Evolutionary conservation across 2,888 invertebrate species (phyloP), one percentile per base, ranked within the genome.

Genomic region (Electrophaes corylata): DNA sequence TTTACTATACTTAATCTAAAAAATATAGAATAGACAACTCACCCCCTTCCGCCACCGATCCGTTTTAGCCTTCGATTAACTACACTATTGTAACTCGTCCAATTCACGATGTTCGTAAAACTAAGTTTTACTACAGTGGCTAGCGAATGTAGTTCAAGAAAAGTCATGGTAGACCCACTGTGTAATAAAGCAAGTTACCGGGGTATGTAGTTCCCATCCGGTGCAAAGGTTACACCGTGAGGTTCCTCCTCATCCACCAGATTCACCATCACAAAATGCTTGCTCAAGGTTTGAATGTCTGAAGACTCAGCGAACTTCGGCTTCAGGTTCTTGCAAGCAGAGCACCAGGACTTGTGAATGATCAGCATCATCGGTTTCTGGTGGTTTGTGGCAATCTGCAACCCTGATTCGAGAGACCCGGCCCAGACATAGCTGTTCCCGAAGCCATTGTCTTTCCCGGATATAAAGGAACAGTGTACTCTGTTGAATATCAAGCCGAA

Each of bases 141-240:
- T n/a, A n/a, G n/a, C n/a, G n/a, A n/a, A n/a, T n/a, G n/a, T n/a
- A n/a, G n/a, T n/a, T n/a, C n/a, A n/a, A n/a, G n/a, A n/a, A n/a
- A n/a, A n/a, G n/a, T n/a, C n/a, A n/a, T n/a, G n/a, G n/a, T n/a
- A n/a, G n/a, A n/a, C n/a, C n/a, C n/a, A n/a, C n/a, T n/a, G n/a
- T n/a, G n/a, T n/a, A n/a, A n/a, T n/a, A n/a, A n/a, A n/a, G 26
- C 6, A 26, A 6, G 19, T 67, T 76, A 92, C 92, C 92, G 91
- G 3, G 95, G 95, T 77, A 95, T 94, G 68, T 95, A 95, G 14
- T 87, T 92, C 4, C 95, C 95, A 70, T 95, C 95, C 0, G 94
- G 95, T 2, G 92, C 84, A 70, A 91, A 95, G 56, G 79, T 75
- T 20, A 74, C 78, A 44, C 84, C 90, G 3, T 83, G 79, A 0